phyloP scores from a whole-genome alignment of 2,888 invertebrate genomes.

The Sminthurides aquaticus region DNA sequence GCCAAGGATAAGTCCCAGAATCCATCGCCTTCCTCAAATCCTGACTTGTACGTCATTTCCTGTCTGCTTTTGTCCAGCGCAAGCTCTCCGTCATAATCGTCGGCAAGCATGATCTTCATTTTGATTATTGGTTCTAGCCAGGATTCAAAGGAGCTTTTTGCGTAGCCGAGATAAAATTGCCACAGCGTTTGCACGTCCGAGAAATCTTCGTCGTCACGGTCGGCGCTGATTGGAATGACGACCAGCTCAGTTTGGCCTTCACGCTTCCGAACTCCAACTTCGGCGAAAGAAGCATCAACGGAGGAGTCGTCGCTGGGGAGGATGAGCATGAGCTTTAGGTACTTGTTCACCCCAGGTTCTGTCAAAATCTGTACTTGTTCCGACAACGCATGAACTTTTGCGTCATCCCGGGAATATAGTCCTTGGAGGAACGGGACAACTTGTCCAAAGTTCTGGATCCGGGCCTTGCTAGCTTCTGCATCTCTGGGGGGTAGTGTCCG shows the following conservation, averaged over 20 bases:
- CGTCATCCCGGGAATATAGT: slow-evolving; percentile 5
- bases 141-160: slow-evolving; percentile 6
- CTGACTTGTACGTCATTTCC: background rate
- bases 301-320: background rate
- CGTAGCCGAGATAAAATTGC: slow-evolving; percentile 14
- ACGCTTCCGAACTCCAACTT: slow-evolving; percentile 5
- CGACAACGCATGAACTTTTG: background rate
- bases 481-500: background rate
- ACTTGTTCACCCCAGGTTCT: slow-evolving; percentile 7
- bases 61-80: background rate
- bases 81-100: slow-evolving; percentile 2
- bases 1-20: slow-evolving; percentile 10
- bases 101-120: slow-evolving; percentile 8
- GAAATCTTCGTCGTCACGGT: background rate
- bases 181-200: background rate
- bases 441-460: slow-evolving; percentile 9
- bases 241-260: background rate
- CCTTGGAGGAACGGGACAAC: slow-evolving; percentile 10
- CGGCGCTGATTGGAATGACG: background rate
- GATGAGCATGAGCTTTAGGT: slow-evolving; percentile 10
- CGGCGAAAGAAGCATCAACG: slow-evolving; percentile 1
- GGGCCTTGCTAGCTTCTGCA: background rate
- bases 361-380: slow-evolving; percentile 15
- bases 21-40: background rate
- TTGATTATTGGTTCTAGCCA: slow-evolving; percentile 13